Base-by-base conservation (phyloP, 2,113 vertebrate genomes). In the Ictidomys tridecemlineatus region DNA sequence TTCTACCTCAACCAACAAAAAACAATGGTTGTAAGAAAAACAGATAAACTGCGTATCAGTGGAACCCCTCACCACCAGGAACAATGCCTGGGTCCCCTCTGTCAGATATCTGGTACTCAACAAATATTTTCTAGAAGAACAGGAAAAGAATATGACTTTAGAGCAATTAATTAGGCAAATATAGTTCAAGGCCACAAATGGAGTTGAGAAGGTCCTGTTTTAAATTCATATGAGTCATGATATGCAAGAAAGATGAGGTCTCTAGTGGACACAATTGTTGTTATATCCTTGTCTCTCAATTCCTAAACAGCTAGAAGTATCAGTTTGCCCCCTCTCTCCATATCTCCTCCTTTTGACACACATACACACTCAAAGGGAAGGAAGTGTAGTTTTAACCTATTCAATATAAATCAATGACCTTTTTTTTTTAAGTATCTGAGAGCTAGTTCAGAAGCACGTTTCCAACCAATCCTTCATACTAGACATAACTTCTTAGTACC, bases 401-500 rank as follows among this genome's bases (percentile, higher is more conserved):
- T 85, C 34, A 76, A 10, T 67, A 77, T n/a, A 85, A 89, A 93
- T 67, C 34, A 91, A 56, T 30, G 77, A 78, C 26, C 45, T 45
- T 70, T 76, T 91, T 76, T 76, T 89, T 78, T 74, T 48, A 32
- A 89, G 58, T 39, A 87, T 79, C 39, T 90, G 92, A 89, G 69
- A 95, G 58, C 22, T 88, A 24, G n/a, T 84, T 84, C 34, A 90
- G 65, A 84, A 67, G 65, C 48, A 85, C 79, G 69, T 84, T 77
- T 45, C 22, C 82, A 94, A 34, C 63, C 5, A 26, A 22, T 51
- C 37, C 34, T 91, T 96, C 32, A 34, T 39, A 80, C 28, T 26
- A 51, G 8, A 85, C 65, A 28, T 10, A 83, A 89, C 12, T 58
- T 88, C 58, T 94, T 58, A 85, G 42, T 42, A 84, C 63, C 65